Evolutionary conservation across 2,113 vertebrate species (phyloP), one percentile per base, ranked within the genome.

Genomic region (Nibea albiflora): DNA sequence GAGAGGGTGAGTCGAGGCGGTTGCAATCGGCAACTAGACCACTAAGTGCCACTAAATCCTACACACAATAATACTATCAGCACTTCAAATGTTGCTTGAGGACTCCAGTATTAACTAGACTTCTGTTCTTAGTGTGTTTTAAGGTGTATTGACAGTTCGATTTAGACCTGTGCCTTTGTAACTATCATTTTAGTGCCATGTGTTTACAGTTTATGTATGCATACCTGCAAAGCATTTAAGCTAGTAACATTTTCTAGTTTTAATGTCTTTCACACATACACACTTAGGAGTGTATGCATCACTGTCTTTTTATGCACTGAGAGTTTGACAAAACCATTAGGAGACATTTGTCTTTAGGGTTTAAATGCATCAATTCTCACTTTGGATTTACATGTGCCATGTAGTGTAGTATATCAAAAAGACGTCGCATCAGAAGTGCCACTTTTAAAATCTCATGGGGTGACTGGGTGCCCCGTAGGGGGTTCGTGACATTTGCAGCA

Each of bases 401-500:
- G 62, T 16, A 53, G 22, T 28, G 44, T 22, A 42, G 39, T 28
- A n/a, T 60, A 44, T 76, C 71, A 35, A 74, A 79, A 62, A 57
- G 49, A 31, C 52, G 69, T 15, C 20, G 47, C 3, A 15, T 52
- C 35, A 31, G 47, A 66, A 76, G 74, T 39, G 56, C 17, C 68
- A 52, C 72, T 76, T 85, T 79, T 31, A 70, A 39, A 46, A 74
- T 85, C 61, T 39, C 67, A 61, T 22, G 26, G 65, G 80, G 56
- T n/a, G 22, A 63, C 72, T 66, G 63, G 14, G 70, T 47, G 83
- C 20, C 58, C 80, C 52, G 20, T 39, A 24, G 73, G 85, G 67
- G 57, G 76, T 20, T 11, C 1, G 0, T 89, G 90, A 88, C 89
- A 91, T 90, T 90, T 92, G 49, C 70, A 81, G 68, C 39, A 19